Evolutionary conservation across 2,113 vertebrate genomes (phyloP), one percentile per base, ranked within the genome.

Genomic region (Brachypteracias leptosomus): DNA sequence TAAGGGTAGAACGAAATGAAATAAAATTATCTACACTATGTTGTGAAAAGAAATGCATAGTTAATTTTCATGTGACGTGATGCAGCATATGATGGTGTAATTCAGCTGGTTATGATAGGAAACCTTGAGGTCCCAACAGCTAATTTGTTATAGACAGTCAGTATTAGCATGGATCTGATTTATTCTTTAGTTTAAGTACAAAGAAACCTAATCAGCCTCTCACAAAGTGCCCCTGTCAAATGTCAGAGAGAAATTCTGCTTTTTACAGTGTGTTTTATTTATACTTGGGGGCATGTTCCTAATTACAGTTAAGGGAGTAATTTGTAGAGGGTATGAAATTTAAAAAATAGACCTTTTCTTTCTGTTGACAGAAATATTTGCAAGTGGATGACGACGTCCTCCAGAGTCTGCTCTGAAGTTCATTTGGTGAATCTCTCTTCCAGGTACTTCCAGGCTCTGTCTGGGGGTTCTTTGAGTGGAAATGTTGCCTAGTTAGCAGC

Each of bases 291-390:
- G 35, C 73, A 92, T 65, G 54, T 88, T 93, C 92, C 90, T 95
- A 88, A 92, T 96, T 93, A 94, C 68, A 75, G 68, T 36, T 21
- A 61, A 90, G 73, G 76, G 61, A 89, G 58, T 87, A 90, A 96
- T 93, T 89, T 90, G 83, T 75, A 73, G 90, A 92, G 68, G n/a
- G 33, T 44, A 70, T 49, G 46, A 6, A 1, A 54, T 85, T 85
- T 84, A 80, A 89, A 90, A 93, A 96, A 85, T 38, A 57, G 58
- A 87, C 76, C 65, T 89, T 86, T 90, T 68, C 47, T 74, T 94
- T 90, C 66, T 73, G 31, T 67, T 89, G 76, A 93, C 90, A 92
- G 85, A 81, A 93, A 49, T 90, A 84, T 78, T 84, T 92, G 36
- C 76, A 81, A 92, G 44, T 68, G 57, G 75, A 52, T 83, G 82